Percentiles rank a stretch among this genome's conserved stretches.
Evolutionary conservation across 2,113 vertebrate species (phyloP).

Genomic region (Fulica atra): DNA sequence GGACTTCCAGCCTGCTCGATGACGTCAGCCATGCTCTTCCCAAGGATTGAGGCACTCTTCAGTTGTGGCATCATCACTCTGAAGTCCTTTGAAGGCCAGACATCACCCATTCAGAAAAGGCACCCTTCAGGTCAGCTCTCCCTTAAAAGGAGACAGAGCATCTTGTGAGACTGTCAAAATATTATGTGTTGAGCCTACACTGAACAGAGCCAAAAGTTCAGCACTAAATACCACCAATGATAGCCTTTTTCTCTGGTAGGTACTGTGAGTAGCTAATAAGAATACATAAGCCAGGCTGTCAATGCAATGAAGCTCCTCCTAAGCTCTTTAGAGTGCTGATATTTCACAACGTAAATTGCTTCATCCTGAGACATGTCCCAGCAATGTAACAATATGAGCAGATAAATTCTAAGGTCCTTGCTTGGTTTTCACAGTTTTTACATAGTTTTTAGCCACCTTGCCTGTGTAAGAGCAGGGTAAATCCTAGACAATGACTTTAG

Average conservation of each 20-base stretch:
- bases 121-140: accelerated
- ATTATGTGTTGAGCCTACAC: neutral
- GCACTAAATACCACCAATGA: neutral
- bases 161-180: neutral
- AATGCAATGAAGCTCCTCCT: neutral
- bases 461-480: neutral
- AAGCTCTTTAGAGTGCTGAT: slow-evolving; percentile 1
- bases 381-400: neutral
- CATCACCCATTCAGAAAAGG: neutral
- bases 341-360: neutral
- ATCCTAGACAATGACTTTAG: neutral
- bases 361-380: neutral
- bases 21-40: neutral
- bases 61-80: neutral
- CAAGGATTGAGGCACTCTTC: neutral
- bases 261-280: neutral
- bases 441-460: neutral
- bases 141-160: neutral
- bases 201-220: neutral
- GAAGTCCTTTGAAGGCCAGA: neutral
- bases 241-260: neutral
- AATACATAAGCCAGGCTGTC: neutral
- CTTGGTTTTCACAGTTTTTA: neutral
- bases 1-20: neutral
- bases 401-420: neutral